Percentiles rank a stretch among this genome's conserved stretches.
phyloP scores from a whole-genome alignment of 2,888 invertebrate species.

The Synergus itoensis region DNA sequence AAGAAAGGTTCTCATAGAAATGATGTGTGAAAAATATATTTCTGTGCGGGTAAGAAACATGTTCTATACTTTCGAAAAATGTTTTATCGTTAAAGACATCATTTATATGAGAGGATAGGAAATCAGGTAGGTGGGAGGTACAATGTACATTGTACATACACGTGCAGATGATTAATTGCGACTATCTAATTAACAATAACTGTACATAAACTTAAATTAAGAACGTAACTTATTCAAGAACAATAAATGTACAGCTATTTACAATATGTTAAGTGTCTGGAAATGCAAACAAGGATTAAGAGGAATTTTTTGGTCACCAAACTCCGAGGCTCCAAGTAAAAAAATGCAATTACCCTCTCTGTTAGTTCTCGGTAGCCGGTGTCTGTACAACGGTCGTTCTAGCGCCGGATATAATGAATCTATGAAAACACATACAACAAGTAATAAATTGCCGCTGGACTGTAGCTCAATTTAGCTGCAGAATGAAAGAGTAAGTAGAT shows the following conservation, averaged over 20 bases:
- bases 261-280: neutral
- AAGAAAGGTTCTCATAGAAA: neutral
- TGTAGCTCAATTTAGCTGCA: constrained; percentile 57
- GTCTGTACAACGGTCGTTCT: constrained; percentile 79
- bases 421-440: constrained; percentile 72
- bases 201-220: neutral
- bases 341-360: constrained; percentile 79
- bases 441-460: neutral
- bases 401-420: constrained; percentile 79
- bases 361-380: constrained; percentile 79
- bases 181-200: neutral
- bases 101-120: neutral
- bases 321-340: constrained; percentile 4
- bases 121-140: neutral
- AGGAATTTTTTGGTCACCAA: neutral
- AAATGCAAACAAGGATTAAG: neutral
- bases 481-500: constrained; percentile 46
- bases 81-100: neutral
- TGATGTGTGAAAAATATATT: neutral
- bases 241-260: neutral
- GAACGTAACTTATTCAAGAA: neutral
- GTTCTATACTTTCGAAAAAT: neutral
- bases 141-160: neutral
- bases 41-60: neutral
- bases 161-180: neutral